A percentile compares a stretch with the other conserved stretches of the same genome.
phyloP scores from a whole-genome alignment of 2,797 vertebrate genomes.

The Tenualosa thibaudeaui region DNA sequence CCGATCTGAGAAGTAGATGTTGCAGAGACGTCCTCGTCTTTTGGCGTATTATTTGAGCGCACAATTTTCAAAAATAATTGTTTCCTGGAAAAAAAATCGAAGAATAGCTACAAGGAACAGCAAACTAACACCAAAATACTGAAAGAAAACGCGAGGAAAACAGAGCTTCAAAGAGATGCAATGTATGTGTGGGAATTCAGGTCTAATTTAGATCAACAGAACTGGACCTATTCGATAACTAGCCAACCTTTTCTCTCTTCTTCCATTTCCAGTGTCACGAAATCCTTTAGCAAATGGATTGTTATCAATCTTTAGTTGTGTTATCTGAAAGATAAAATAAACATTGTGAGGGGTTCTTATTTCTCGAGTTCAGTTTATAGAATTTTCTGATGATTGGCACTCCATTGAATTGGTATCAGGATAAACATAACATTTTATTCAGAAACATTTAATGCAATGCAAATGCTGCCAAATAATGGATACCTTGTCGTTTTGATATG shows the following conservation, averaged over 20 bases:
- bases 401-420: neutral
- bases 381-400: neutral
- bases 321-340: constrained; percentile 64
- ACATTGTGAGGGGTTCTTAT: neutral
- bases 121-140: neutral
- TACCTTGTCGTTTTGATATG: constrained; percentile 95
- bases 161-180: too few relatives aligned
- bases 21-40: neutral
- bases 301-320: constrained; percentile 96
- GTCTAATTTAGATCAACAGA: neutral
- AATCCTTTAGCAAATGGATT: constrained; percentile 97
- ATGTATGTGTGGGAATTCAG: neutral
- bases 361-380: neutral
- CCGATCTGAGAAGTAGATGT: constrained; percentile 29
- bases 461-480: constrained; percentile 26
- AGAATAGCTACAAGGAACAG: neutral
- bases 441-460: neutral
- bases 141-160: neutral
- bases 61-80: constrained; percentile 14
- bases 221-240: constrained; percentile 36
- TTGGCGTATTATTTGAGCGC: neutral
- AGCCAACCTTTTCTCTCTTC: constrained; percentile 87
- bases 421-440: neutral
- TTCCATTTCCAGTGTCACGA: constrained; percentile 90
- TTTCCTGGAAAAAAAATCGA: neutral